A percentile compares a stretch with the other conserved stretches of the same genome.
These are phyloP conservation scores for Diuraphis noxia DNA, from an alignment of 1,140 invertebrate species.

Conservation along the genomic window DNA sequence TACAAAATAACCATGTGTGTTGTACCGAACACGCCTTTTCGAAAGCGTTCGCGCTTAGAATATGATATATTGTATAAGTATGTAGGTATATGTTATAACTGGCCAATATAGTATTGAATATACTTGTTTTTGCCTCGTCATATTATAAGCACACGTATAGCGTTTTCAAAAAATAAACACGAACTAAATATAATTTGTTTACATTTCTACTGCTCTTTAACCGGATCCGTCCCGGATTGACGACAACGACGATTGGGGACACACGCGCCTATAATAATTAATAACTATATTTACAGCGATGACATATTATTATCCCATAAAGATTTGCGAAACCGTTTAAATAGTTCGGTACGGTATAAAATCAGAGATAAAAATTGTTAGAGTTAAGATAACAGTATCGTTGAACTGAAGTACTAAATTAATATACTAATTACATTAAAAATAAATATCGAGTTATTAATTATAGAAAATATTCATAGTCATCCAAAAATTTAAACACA, in stretches of 20 bases:
- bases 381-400: neutral
- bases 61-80: neutral
- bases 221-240: neutral
- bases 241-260: neutral
- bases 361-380: neutral
- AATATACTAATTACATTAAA: neutral
- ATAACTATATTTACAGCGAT: neutral
- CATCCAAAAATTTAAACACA: too few relatives aligned
- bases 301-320: neutral
- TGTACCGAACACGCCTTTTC: neutral
- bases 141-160: neutral
- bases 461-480: neutral
- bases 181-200: neutral
- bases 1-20: neutral
- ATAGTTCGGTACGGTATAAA: neutral
- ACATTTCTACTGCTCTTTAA: neutral
- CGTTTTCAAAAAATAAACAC: constrained; percentile 1
- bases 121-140: neutral
- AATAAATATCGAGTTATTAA: neutral
- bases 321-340: neutral
- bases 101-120: neutral
- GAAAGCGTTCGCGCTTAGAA: constrained; percentile 17
- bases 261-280: neutral
- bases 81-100: neutral
- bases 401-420: neutral